phyloP scores from a whole-genome alignment of 1,140 invertebrate genomes.

The Nixonia krombeini region DNA sequence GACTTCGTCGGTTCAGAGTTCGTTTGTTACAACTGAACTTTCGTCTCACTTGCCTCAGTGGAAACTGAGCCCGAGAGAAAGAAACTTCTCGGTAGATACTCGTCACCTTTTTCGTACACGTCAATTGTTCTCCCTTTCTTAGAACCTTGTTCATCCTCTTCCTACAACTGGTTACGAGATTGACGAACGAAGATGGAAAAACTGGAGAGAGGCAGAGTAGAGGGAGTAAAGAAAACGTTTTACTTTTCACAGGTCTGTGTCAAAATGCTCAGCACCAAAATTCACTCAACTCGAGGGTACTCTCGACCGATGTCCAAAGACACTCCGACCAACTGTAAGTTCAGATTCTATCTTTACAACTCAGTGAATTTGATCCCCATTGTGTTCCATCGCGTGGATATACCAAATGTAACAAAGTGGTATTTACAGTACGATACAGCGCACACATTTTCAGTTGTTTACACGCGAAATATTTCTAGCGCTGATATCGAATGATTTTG shows the following conservation, averaged over 20 bases:
- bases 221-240: slow-evolving; percentile 14
- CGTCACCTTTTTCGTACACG: slow-evolving; percentile 4
- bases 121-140: neutral
- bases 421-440: too few species aligned
- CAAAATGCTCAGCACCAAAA: slow-evolving; percentile 39
- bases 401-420: too few species aligned
- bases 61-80: slow-evolving; percentile 8
- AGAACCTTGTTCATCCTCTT: slow-evolving; percentile 1
- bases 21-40: slow-evolving; percentile 27
- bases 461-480: too few species aligned
- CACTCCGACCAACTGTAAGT: slow-evolving; percentile 32
- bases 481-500: too few species aligned
- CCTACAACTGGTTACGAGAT: slow-evolving; percentile 1
- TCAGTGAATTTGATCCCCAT: neutral
- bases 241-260: slow-evolving; percentile 34
- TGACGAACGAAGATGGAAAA: too few species aligned
- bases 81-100: slow-evolving; percentile 14
- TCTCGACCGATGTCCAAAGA: slow-evolving; percentile 9
- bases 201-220: too few species aligned
- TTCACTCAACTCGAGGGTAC: slow-evolving; percentile 19
- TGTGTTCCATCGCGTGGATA: too few species aligned
- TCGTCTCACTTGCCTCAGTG: slow-evolving; percentile 13
- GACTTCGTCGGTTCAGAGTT: slow-evolving; percentile 23
- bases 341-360: neutral
- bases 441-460: too few species aligned